Conservation (phyloP, 2,797 vertebrate species). For the Petrocephalus sullivani region DNA sequence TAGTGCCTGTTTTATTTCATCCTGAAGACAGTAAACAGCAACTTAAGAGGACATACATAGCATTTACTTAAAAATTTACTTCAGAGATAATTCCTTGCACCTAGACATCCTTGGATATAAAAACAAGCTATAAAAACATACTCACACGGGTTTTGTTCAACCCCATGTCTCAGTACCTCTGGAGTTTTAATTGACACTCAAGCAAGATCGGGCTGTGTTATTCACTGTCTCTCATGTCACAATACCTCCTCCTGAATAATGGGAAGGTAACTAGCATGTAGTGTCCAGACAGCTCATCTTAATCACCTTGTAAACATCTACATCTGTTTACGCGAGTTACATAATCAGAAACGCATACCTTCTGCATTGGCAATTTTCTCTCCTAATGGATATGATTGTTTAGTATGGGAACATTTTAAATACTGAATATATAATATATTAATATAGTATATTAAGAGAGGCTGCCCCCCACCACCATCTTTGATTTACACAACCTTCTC, state of each 20-base stretch:
- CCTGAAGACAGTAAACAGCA: background rate
- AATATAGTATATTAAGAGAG: background rate
- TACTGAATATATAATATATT: background rate
- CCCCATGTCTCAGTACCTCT: background rate
- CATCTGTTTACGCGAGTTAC: background rate
- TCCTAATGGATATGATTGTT: background rate
- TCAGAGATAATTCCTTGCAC: background rate
- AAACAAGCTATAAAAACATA: background rate
- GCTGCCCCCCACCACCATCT: background rate
- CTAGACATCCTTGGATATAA: background rate
- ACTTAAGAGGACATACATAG: background rate
- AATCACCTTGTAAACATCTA: background rate
- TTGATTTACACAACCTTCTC: background rate
- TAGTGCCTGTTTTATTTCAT: background rate
- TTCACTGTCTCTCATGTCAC: background rate
- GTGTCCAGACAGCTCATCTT: background rate
- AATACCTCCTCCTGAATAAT: background rate
- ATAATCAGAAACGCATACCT: background rate
- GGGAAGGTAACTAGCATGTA: background rate
- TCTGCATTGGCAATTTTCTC: background rate
- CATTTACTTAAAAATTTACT: background rate
- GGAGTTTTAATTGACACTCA: slow-evolving; percentile 10
- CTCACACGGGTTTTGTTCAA: background rate
- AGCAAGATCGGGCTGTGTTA: background rate
- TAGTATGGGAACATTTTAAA: background rate